Conservation (phyloP, 1,140 invertebrate genomes). For the Lasioglossum baleicum region DNA sequence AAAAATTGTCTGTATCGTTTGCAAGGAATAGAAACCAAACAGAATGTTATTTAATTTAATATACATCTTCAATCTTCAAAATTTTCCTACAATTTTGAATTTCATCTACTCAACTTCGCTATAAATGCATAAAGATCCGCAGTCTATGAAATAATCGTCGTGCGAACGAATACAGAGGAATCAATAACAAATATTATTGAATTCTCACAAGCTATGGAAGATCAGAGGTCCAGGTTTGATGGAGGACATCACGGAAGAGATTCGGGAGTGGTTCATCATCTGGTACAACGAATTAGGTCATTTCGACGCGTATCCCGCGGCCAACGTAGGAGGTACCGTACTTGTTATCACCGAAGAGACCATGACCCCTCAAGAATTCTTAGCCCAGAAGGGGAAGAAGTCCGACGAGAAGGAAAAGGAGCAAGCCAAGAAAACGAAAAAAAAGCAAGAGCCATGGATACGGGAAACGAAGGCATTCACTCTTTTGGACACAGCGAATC, state of each 20-base stretch:
- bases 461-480: slow-evolving; percentile 68
- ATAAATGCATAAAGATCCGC: too few relatives aligned
- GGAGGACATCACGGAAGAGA: slow-evolving; percentile 86
- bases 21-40: too few relatives aligned
- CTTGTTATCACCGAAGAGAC: slow-evolving; percentile 80
- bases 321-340: slow-evolving; percentile 79
- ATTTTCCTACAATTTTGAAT: too few relatives aligned
- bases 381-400: slow-evolving; percentile 59
- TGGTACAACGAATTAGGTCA: slow-evolving; percentile 81
- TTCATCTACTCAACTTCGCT: too few relatives aligned
- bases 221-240: slow-evolving; percentile 82
- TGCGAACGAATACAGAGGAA: too few relatives aligned
- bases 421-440: slow-evolving; percentile 45
- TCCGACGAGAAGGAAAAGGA: slow-evolving; percentile 34
- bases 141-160: too few relatives aligned
- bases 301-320: slow-evolving; percentile 81
- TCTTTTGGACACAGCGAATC: slow-evolving; percentile 70
- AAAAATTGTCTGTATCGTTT: too few relatives aligned
- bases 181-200: background rate
- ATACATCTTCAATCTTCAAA: too few relatives aligned
- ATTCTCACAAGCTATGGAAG: slow-evolving; percentile 71
- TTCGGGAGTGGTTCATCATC: slow-evolving; percentile 84
- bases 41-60: too few relatives aligned
- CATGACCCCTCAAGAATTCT: slow-evolving; percentile 80
- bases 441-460: slow-evolving; percentile 57